phyloP scores from a whole-genome alignment of 2,797 vertebrate genomes.

The Masticophis lateralis region DNA sequence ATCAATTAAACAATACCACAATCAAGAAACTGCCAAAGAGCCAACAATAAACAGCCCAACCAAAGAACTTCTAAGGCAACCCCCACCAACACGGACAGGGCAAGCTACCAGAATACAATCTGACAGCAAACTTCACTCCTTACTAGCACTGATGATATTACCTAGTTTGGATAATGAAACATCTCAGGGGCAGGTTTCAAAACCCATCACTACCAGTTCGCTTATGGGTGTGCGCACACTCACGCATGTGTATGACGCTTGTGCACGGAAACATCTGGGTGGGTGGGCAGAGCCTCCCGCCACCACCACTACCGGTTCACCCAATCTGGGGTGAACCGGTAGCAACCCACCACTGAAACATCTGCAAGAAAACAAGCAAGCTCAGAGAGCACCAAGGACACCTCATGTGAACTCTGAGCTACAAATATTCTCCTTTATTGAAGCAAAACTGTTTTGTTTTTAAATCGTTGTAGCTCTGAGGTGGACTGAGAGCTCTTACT shows the following conservation, averaged over 20 bases:
- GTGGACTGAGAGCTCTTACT: neutral
- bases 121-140: no score
- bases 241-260: no score
- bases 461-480: neutral
- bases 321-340: no score
- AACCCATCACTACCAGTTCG: no score
- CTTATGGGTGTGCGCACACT: no score
- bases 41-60: neutral
- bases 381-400: no score
- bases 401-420: neutral
- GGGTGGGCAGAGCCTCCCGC: no score
- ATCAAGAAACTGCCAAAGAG: no score
- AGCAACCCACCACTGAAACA: neutral
- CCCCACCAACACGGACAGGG: neutral
- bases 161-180: neutral
- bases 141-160: no score
- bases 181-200: neutral
- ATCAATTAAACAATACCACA: neutral
- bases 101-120: no score
- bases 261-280: rapidly evolving
- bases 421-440: neutral
- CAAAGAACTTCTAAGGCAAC: neutral
- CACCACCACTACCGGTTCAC: no score
- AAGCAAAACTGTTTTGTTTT: neutral
- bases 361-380: neutral